Base-by-base conservation (phyloP, 2,797 vertebrate genomes). In the Thaleichthys pacificus region DNA sequence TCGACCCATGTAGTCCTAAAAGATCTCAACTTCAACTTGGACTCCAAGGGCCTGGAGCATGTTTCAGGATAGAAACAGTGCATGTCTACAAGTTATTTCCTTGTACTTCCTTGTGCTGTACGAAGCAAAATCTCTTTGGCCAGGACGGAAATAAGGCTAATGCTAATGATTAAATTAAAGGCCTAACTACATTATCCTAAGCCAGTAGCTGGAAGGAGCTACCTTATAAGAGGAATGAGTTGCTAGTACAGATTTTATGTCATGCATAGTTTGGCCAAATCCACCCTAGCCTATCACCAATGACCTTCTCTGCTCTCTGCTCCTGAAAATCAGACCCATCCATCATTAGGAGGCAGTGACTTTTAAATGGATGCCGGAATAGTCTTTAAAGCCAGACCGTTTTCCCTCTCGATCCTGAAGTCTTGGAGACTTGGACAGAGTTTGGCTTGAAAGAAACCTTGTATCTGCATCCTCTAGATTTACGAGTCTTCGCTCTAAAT, bases 291-390 rank as follows among this genome's bases (percentile, higher is more conserved):
- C 76, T 57, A 72, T 80, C 21, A n/a, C 66, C 76, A 71, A 77
- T 74, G 75, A 47, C 1, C 24, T 35, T 69, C 22, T 74, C 8
- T 75, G 38, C 68, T 65, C 54, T 22, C 64, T 73, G 75, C 76
- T 83, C 66, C 63, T 79, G 70, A 57, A 88, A 87, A 87, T 86
- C 85, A 80, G 71, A 5, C 57, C 28, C 85, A 88, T 89, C 77
- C 28, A 85, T 91, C 86, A 87, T 61, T 51, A 76, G 24, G 58
- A 63, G 83, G 86, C 84, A 84, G 77, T 30, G 64, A 67, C 81
- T 62, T 66, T 82, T 75, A 79, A 86, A 86, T 58, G 63, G 79
- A 84, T 77, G 71, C 84, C 70, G 74, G 82, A 78, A 74, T 82
- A 49, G 66, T 67, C 75, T 83, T 76, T 81, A 81, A 87, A 84